A percentile compares a stretch with the other conserved stretches of the same genome.
phyloP scores from a whole-genome alignment of 2,888 invertebrate genomes.

The Erebia ligea region DNA sequence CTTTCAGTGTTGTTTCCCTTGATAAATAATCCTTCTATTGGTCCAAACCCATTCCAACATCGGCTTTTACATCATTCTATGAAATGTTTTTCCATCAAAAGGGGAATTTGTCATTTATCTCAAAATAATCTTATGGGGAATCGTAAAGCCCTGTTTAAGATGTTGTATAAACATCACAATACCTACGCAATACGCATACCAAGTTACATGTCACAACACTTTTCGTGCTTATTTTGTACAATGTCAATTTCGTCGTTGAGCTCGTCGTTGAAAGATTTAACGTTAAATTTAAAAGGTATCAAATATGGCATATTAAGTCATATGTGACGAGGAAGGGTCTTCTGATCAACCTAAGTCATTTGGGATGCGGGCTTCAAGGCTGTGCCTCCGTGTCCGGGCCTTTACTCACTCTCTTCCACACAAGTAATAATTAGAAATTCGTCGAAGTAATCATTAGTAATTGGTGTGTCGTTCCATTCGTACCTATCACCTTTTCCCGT shows the following conservation, averaged over 20 bases:
- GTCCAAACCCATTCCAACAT: slow-evolving; percentile 22
- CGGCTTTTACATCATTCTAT: slow-evolving; percentile 21
- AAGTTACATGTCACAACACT: slow-evolving; percentile 11
- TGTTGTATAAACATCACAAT: slow-evolving; percentile 3
- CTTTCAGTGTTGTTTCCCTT: slow-evolving; percentile 6
- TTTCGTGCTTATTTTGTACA: neutral
- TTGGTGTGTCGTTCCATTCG: too few species aligned
- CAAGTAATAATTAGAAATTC: too few species aligned
- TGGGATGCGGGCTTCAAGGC: too few species aligned
- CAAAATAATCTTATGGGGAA: slow-evolving; percentile 19
- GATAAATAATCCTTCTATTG: slow-evolving; percentile 28
- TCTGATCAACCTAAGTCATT: too few species aligned
- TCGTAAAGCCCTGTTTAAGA: slow-evolving; percentile 26
- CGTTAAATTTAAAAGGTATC: too few species aligned
- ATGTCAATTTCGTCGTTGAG: neutral
- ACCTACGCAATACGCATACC: slow-evolving; percentile 6
- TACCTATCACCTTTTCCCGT: too few species aligned
- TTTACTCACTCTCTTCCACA: too few species aligned
- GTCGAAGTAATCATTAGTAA: too few species aligned
- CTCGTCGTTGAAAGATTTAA: neutral
- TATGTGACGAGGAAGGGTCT: too few species aligned
- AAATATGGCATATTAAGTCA: too few species aligned
- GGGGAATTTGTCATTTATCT: slow-evolving; percentile 16
- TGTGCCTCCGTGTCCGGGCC: too few species aligned
- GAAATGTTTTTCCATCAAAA: slow-evolving; percentile 17